Evolutionary conservation across 2,113 vertebrate genomes (phyloP), one percentile per base, ranked within the genome.

Genomic region (Planiliza haematocheilus): DNA sequence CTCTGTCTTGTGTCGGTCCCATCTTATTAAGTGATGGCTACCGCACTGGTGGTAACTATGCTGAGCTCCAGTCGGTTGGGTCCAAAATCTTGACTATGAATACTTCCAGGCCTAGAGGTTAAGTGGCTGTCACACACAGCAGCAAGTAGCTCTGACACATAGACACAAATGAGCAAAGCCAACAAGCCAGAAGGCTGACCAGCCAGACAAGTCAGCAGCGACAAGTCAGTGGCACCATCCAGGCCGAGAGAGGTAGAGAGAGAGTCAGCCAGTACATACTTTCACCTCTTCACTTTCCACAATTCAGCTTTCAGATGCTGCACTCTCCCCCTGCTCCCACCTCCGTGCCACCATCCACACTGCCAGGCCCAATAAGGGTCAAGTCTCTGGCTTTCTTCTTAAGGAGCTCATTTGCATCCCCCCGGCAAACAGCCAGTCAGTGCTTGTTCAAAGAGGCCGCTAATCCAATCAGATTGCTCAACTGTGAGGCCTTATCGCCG

Each of bases 341-440:
- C 61, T 66, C 50, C 39, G 21, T 74, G 75, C 87, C 82, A 84
- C 81, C 70, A 56, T 85, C 91, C 83, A 37, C 69, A 71, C 77
- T 91, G 92, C 87, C 90, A 91, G 68, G 82, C 60, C 77, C 74
- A 89, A 91, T 93, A 85, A 93, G 85, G 91, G 90, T 93, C 90
- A 91, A 78, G 85, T 21, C 62, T 64, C 64, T 52, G 69, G 75
- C 67, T 84, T n/a, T 78, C 68, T 82, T 92, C 86, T 89, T 90
- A 88, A 88, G 85, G 79, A 87, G 67, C 86, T 91, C 74, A 91
- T 93, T 93, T 91, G 89, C 91, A 91, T 93, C 90, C 90, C 82
- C 77, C 83, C 87, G 86, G 90, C 89, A 88, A 88, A 82, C 86
- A 89, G 87, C 91, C 89, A 92, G 89, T 91, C 89, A 91, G 73